A percentile compares a stretch with the other conserved stretches of the same genome.
phyloP scores from a whole-genome alignment of 2,113 vertebrate species.

The Scomber colias region DNA sequence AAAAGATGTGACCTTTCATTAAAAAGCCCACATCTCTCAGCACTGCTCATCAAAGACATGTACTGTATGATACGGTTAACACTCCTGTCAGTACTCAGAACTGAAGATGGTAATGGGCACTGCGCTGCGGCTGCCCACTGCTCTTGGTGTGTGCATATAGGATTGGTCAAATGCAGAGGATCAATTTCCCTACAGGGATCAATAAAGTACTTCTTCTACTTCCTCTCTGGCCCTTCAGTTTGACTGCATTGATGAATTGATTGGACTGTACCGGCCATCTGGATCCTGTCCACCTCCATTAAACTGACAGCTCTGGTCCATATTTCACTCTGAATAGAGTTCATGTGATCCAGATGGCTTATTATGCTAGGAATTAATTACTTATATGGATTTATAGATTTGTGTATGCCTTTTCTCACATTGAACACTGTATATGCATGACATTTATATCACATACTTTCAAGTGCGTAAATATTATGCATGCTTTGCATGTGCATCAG shows the following conservation, averaged over 20 bases:
- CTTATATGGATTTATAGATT: constrained; percentile 52
- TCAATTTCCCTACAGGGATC: no score
- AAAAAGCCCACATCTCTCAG: neutral
- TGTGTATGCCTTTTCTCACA: constrained; percentile 35
- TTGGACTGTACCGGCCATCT: constrained; percentile 33
- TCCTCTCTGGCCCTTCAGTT: neutral
- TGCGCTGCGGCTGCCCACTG: no score
- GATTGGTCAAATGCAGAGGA: no score
- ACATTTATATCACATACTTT: constrained; percentile 34
- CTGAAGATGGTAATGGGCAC: no score
- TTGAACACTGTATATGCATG: constrained; percentile 10
- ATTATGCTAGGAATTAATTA: constrained; percentile 41
- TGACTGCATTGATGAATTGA: constrained; percentile 51
- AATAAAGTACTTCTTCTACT: no score
- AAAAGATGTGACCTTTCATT: constrained; percentile 47
- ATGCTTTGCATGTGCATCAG: constrained; percentile 20
- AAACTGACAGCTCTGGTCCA: constrained; percentile 7
- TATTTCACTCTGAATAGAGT: constrained; percentile 26
- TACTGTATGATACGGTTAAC: no score
- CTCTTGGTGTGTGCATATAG: no score
- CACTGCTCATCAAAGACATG: neutral
- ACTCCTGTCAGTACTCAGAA: no score
- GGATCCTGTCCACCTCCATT: constrained; percentile 22
- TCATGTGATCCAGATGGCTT: constrained; percentile 34
- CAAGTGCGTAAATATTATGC: constrained; percentile 30